phyloP scores from a whole-genome alignment of 1,140 invertebrate species.

The Macrobrachium nipponense region DNA sequence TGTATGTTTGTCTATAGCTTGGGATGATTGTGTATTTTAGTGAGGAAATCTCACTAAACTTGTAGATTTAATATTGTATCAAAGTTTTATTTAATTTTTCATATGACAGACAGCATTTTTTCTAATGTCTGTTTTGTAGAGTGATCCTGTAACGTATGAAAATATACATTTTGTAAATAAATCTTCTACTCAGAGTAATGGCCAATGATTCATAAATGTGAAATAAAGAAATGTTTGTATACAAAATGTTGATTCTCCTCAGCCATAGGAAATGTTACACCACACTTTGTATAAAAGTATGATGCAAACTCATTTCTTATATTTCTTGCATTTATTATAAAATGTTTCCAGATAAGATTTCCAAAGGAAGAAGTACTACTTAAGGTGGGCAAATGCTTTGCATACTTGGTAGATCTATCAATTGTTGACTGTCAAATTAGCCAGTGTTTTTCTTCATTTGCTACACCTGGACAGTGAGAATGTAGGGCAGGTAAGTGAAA shows the following conservation, averaged over 20 bases:
- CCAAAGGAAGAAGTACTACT: too few relatives aligned
- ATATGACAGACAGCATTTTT: not conserved
- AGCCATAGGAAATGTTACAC: not conserved
- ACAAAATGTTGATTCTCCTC: not conserved
- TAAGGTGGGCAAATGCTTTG: too few relatives aligned
- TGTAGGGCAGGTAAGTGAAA: too few relatives aligned
- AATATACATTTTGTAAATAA: conserved; percentile 59
- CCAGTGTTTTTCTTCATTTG: too few relatives aligned
- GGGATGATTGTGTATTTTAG: conserved; percentile 31
- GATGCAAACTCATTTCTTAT: not conserved
- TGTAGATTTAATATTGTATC: conserved; percentile 20
- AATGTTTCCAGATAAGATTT: too few relatives aligned
- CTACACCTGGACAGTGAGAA: too few relatives aligned
- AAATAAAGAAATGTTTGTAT: conserved; percentile 59
- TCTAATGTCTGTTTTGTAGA: conserved; percentile 45
- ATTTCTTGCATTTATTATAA: not conserved
- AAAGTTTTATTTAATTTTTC: conserved; percentile 40
- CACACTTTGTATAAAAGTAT: too few relatives aligned
- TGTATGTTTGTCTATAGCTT: conserved; percentile 23
- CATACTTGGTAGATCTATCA: too few relatives aligned
- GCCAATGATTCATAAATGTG: conserved; percentile 60
- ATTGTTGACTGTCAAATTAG: too few relatives aligned
- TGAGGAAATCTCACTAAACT: conserved; percentile 1
- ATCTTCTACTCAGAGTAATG: conserved; percentile 57
- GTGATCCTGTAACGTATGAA: conserved; percentile 46